Conservation (phyloP, 2,797 vertebrate species). For the Anableps anableps region DNA sequence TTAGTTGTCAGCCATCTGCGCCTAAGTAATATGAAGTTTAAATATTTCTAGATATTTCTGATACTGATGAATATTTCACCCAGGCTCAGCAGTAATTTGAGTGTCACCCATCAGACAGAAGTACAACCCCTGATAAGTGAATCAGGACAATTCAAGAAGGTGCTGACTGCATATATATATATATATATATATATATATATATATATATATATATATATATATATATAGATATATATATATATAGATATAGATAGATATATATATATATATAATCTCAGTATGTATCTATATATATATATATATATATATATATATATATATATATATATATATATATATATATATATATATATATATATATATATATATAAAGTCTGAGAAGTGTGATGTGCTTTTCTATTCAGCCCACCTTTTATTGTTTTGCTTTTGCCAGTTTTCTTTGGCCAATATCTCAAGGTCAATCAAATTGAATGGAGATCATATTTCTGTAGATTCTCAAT, state of each 20-base stretch:
- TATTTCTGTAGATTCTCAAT: background rate
- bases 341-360: no score
- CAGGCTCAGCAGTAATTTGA: slow-evolving; percentile 9
- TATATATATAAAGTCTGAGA: background rate
- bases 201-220: no score
- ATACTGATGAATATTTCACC: background rate
- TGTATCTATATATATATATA: no score
- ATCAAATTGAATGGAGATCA: background rate
- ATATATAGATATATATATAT: no score
- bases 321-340: no score
- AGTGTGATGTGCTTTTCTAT: background rate
- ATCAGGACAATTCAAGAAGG: background rate
- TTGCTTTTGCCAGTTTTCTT: background rate
- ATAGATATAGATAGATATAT: no score
- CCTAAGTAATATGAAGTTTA: background rate
- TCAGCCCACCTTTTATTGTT: background rate
- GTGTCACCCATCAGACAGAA: background rate
- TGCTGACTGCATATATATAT: no score
- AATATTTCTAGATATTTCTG: background rate
- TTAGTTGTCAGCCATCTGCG: background rate
- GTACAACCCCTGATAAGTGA: background rate
- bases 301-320: no score
- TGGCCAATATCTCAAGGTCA: background rate
- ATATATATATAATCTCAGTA: no score
- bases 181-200: no score